phyloP scores from a whole-genome alignment of 2,797 vertebrate genomes.

The Anniella stebbinsi region DNA sequence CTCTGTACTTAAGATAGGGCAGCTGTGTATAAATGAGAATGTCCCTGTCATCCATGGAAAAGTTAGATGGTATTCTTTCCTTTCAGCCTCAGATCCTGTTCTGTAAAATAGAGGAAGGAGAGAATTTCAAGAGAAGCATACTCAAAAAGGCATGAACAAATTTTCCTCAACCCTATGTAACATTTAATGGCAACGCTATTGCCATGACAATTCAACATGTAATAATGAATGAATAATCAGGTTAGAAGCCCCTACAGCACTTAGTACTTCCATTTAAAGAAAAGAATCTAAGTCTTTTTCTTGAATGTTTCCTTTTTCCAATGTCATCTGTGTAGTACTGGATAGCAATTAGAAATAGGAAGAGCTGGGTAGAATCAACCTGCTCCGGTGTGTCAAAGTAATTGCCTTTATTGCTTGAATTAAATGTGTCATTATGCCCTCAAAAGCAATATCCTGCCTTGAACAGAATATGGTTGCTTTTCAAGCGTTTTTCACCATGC shows the following conservation, averaged over 20 bases:
- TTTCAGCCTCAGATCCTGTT: background rate
- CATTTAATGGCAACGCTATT: background rate
- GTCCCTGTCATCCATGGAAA: background rate
- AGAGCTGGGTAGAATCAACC: constrained; percentile 22
- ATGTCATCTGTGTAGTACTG: background rate
- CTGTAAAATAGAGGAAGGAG: background rate
- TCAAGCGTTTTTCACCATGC: constrained; percentile 21
- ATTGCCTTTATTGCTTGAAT: constrained; percentile 41
- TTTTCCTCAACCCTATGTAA: background rate
- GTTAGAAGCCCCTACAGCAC: background rate
- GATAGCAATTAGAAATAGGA: constrained; percentile 30
- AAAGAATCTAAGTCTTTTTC: constrained; percentile 6
- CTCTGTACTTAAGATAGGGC: too few species aligned
- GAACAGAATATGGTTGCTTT: constrained; percentile 20
- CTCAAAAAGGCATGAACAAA: background rate
- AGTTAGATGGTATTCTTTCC: background rate
- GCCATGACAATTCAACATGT: background rate
- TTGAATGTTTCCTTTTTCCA: constrained; percentile 17
- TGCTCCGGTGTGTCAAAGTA: constrained; percentile 37
- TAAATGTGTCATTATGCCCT: constrained; percentile 37
- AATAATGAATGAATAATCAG: background rate
- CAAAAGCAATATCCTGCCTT: constrained; percentile 45
- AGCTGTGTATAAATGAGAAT: background rate
- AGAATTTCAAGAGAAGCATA: background rate
- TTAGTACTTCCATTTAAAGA: background rate